Conservation (phyloP, 2,113 vertebrate species). For the Chroicocephalus ridibundus region DNA sequence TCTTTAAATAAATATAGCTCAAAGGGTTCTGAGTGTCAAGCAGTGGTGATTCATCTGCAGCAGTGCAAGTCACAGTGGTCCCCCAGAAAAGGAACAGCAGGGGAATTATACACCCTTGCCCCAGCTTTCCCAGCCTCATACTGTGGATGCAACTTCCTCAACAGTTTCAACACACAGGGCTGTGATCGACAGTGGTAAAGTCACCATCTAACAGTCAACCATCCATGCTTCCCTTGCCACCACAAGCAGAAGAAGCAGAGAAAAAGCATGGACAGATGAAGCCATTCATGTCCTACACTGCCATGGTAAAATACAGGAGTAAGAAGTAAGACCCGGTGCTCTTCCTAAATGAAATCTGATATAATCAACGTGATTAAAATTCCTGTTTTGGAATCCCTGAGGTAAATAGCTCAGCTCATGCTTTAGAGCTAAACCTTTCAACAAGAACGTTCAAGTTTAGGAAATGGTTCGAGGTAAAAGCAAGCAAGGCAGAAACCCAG, state of each 20-base stretch:
- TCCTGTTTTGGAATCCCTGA: neutral
- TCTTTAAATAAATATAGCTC: neutral
- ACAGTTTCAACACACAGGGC: neutral
- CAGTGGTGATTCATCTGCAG: neutral
- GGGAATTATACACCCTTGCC: neutral
- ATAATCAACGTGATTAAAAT: neutral
- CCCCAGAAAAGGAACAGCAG: neutral
- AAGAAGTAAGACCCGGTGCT: neutral
- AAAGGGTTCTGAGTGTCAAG: neutral
- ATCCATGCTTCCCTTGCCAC: neutral
- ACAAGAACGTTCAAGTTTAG: neutral
- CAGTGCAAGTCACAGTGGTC: neutral
- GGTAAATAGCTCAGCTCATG: neutral
- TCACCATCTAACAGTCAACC: neutral
- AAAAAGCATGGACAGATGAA: neutral
- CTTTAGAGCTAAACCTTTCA: neutral
- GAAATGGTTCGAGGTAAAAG: slow-evolving; percentile 14
- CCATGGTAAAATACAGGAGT: neutral
- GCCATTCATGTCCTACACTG: neutral
- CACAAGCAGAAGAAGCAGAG: neutral
- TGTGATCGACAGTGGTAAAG: neutral
- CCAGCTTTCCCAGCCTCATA: neutral
- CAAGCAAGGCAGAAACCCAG: neutral
- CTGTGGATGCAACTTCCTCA: neutral
- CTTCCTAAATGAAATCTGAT: neutral